Conservation (phyloP, 2,888 invertebrate species). For the Macroteleia sp. region DNA sequence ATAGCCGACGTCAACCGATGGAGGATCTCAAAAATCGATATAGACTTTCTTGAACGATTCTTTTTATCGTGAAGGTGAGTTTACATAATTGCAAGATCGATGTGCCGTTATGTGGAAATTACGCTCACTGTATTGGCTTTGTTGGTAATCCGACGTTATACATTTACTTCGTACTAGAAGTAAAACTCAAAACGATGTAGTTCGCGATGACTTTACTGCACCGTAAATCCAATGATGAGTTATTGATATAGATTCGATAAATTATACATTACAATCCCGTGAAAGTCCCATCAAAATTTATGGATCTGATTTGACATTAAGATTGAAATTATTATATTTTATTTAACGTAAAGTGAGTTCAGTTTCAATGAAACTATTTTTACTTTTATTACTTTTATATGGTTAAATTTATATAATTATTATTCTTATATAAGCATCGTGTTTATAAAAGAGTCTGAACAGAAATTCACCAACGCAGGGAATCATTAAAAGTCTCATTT, state of each 20-base stretch:
- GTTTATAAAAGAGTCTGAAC: no score
- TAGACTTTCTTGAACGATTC: conserved; percentile 55
- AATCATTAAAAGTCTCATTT: no score
- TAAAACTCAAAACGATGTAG: conserved; percentile 25
- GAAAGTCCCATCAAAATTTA: no score
- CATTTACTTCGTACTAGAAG: conserved; percentile 19
- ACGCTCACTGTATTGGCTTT: conserved; percentile 28
- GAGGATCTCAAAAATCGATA: conserved; percentile 61
- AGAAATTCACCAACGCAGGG: no score
- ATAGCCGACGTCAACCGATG: conserved; percentile 62
- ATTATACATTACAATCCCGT: conserved; percentile 9
- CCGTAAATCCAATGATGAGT: conserved; percentile 16
- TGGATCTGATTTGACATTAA: no score
- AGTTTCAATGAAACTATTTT: no score
- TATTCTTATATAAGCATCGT: no score
- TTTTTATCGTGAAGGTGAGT: conserved; percentile 57
- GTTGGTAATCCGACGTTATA: conserved; percentile 30
- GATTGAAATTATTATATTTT: no score
- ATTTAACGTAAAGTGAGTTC: no score
- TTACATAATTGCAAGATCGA: conserved; percentile 56
- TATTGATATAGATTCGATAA: conserved; percentile 37
- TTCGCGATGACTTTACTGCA: conserved; percentile 3
- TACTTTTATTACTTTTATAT: no score
- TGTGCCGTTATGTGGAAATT: conserved; percentile 62
- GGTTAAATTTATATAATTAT: no score